phyloP scores from a whole-genome alignment of 2,888 invertebrate species.

The Volucella inflata region DNA sequence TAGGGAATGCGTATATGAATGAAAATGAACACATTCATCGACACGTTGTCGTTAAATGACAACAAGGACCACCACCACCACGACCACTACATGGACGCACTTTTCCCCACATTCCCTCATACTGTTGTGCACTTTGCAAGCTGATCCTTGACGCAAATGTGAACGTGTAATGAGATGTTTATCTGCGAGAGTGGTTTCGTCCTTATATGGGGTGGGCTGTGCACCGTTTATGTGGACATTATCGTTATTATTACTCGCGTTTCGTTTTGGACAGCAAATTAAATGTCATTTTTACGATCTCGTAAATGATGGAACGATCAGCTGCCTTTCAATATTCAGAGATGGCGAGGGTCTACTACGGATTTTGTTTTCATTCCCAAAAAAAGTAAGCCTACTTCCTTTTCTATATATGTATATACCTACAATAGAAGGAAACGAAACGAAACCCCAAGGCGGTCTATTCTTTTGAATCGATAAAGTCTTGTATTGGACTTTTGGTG shows the following conservation, averaged over 20 bases:
- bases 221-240: slow-evolving; percentile 57
- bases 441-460: not conserved
- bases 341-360: not conserved
- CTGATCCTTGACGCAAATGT: slow-evolving; percentile 51
- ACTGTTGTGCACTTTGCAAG: slow-evolving; percentile 1
- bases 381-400: not conserved
- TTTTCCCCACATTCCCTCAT: not conserved
- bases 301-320: slow-evolving; percentile 64
- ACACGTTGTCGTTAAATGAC: slow-evolving; percentile 40
- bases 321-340: slow-evolving; percentile 1
- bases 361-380: slow-evolving; percentile 17
- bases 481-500: slow-evolving; percentile 30
- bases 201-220: slow-evolving; percentile 7
- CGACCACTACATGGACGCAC: not conserved
- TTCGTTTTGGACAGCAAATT: slow-evolving; percentile 46
- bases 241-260: slow-evolving; percentile 65
- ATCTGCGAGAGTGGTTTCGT: slow-evolving; percentile 35
- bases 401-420: slow-evolving; percentile 19
- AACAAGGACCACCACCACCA: slow-evolving; percentile 2
- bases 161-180: slow-evolving; percentile 70
- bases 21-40: slow-evolving; percentile 59
- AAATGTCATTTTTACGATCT: slow-evolving; percentile 69
- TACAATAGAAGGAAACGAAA: not conserved
- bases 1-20: slow-evolving; percentile 31
- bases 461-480: slow-evolving; percentile 44